Conservation (phyloP, 2,888 invertebrate genomes). For the Zhuqinia jingwanae region DNA sequence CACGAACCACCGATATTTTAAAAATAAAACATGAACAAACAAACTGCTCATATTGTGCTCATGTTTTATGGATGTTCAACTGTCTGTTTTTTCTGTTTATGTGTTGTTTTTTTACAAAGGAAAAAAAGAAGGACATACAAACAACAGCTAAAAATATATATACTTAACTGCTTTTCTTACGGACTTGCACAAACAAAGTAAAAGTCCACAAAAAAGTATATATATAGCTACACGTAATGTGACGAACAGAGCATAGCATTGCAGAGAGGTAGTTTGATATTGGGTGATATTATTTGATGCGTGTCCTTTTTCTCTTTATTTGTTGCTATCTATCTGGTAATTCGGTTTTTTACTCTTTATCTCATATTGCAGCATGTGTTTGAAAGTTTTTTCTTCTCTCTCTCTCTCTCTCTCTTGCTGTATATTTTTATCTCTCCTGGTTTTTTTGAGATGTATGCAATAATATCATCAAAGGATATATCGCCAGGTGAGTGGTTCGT, state of each 20-base stretch:
- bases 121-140: slow-evolving; percentile 34
- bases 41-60: slow-evolving; percentile 71
- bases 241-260: no score
- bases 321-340: background rate
- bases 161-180: slow-evolving; percentile 58
- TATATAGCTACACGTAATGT: slow-evolving; percentile 8
- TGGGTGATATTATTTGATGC: slow-evolving; percentile 14
- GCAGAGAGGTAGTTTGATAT: background rate
- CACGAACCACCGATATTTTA: slow-evolving; percentile 52
- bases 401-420: no score
- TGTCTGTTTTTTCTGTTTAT: slow-evolving; percentile 68
- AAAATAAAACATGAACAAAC: slow-evolving; percentile 62
- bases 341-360: background rate
- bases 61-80: slow-evolving; percentile 73
- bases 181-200: background rate
- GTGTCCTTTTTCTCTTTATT: slow-evolving; percentile 21
- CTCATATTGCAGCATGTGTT: background rate
- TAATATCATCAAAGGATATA: slow-evolving; percentile 42
- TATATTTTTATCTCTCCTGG: background rate
- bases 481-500: slow-evolving; percentile 67
- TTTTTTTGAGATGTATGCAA: slow-evolving; percentile 24
- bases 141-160: slow-evolving; percentile 50
- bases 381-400: background rate
- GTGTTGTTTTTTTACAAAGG: slow-evolving; percentile 18
- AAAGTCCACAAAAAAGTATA: slow-evolving; percentile 23